phyloP scores from a whole-genome alignment of 2,888 invertebrate species.

The Trachelus stipa region DNA sequence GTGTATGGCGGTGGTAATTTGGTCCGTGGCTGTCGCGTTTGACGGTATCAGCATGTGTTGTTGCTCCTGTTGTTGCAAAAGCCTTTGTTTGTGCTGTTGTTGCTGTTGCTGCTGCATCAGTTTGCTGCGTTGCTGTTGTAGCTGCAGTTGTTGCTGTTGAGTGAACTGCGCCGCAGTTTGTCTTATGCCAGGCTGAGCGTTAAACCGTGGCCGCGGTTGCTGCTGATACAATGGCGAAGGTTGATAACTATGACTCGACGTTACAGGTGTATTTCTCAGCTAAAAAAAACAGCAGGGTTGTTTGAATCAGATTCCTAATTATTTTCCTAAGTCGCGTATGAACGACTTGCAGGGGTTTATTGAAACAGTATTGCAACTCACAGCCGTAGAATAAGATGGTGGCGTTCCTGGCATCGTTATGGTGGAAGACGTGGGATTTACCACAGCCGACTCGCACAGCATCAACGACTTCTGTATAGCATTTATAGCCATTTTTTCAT shows the following conservation, averaged over 20 bases:
- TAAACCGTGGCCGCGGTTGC: conserved; percentile 56
- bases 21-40: conserved; percentile 75
- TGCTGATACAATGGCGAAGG: conserved; percentile 66
- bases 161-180: conserved; percentile 53
- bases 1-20: conserved; percentile 70
- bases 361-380: conserved; percentile 50
- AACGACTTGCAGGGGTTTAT: background rate
- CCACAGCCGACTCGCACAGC: conserved; percentile 79
- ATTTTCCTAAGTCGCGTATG: background rate
- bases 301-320: background rate
- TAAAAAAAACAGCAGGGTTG: conserved; percentile 28
- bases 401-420: conserved; percentile 71
- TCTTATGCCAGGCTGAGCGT: conserved; percentile 55
- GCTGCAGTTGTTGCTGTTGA: conserved; percentile 65
- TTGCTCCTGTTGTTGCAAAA: conserved; percentile 83
- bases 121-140: conserved; percentile 68
- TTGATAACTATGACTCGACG: conserved; percentile 64
- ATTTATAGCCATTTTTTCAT: conserved; percentile 86
- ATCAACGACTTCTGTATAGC: conserved; percentile 92
- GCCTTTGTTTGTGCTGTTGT: conserved; percentile 72
- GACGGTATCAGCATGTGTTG: conserved; percentile 86
- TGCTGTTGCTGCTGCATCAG: conserved; percentile 68
- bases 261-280: conserved; percentile 61
- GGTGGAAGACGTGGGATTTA: conserved; percentile 73
- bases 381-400: conserved; percentile 74